Evolutionary conservation across 2,888 invertebrate species (phyloP).

Genomic region (Augochlorella aurata): DNA sequence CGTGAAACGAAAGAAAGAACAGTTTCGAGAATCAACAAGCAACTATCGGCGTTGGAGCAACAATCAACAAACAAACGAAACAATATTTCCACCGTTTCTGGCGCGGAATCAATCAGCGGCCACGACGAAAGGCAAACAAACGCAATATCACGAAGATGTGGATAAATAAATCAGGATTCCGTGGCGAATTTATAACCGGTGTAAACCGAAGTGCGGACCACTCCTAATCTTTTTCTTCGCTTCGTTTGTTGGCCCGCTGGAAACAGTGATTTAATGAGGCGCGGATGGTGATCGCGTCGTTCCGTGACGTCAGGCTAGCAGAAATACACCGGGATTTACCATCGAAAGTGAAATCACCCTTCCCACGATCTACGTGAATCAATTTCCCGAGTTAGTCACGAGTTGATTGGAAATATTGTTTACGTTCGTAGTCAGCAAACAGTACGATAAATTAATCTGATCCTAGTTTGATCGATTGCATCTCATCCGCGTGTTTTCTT

Average conservation of each 20-base stretch:
- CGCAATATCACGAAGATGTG: slow-evolving; percentile 25
- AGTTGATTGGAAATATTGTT: not conserved
- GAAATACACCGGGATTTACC: slow-evolving; percentile 7
- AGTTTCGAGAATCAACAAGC: too few relatives aligned
- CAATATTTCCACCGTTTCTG: slow-evolving; percentile 13
- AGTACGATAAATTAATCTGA: not conserved
- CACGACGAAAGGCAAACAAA: slow-evolving; percentile 40
- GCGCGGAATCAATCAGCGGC: slow-evolving; percentile 24
- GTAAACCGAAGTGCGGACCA: slow-evolving; percentile 18
- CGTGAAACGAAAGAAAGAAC: not conserved
- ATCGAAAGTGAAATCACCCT: not conserved
- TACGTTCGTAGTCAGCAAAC: not conserved
- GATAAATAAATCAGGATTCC: slow-evolving; percentile 47
- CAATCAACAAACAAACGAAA: slow-evolving; percentile 23
- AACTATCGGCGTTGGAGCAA: not conserved
- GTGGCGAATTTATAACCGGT: slow-evolving; percentile 14
- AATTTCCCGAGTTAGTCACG: not conserved
- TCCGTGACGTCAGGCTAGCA: slow-evolving; percentile 24
- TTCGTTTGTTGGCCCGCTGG: slow-evolving; percentile 15
- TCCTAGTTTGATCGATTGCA: not conserved
- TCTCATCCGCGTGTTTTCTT: not conserved
- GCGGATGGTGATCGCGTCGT: not conserved
- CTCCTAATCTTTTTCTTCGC: not conserved
- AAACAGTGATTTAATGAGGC: slow-evolving; percentile 22
- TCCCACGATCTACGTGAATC: not conserved